Evolutionary conservation across 2,113 vertebrate species (phyloP).

Genomic region (Ardeotis arabs): DNA sequence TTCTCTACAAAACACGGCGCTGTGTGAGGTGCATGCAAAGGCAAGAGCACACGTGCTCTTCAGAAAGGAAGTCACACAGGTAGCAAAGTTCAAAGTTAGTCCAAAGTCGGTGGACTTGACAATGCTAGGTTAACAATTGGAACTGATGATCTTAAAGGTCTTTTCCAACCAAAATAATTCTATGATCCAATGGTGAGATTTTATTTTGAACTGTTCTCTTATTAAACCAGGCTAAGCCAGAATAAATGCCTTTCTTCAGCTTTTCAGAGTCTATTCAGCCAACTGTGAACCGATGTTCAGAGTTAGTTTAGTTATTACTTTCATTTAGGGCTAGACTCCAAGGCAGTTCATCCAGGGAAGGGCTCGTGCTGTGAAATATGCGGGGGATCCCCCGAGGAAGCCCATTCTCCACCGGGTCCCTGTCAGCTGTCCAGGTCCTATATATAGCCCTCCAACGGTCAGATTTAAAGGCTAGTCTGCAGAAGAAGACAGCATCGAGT

Average conservation of each 20-base stretch:
- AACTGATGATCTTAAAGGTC: not conserved
- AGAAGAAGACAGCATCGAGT: slow-evolving; percentile 7
- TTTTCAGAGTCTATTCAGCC: not conserved
- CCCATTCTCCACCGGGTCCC: not conserved
- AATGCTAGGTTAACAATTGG: not conserved
- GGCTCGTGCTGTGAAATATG: not conserved
- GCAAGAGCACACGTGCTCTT: not conserved
- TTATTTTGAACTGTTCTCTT: not conserved
- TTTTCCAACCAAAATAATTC: not conserved
- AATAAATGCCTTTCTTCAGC: slow-evolving; percentile 28
- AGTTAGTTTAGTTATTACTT: slow-evolving; percentile 39
- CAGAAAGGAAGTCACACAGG: rapidly evolving
- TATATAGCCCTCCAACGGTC: slow-evolving; percentile 15
- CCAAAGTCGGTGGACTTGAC: not conserved
- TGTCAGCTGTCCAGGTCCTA: slow-evolving; percentile 54
- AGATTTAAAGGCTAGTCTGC: not conserved
- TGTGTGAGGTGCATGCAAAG: not conserved
- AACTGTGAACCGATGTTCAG: not conserved
- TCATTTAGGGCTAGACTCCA: slow-evolving; percentile 47
- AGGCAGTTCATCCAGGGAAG: slow-evolving; percentile 43
- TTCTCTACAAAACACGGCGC: not conserved
- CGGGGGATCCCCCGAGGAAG: slow-evolving; percentile 43
- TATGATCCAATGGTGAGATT: not conserved
- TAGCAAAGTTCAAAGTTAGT: not conserved
- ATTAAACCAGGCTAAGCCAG: slow-evolving; percentile 1